Percentiles rank a stretch among this genome's conserved stretches.
Conservation (phyloP, 64 coral and sea anemone species). For the Porites lutea region DNA sequence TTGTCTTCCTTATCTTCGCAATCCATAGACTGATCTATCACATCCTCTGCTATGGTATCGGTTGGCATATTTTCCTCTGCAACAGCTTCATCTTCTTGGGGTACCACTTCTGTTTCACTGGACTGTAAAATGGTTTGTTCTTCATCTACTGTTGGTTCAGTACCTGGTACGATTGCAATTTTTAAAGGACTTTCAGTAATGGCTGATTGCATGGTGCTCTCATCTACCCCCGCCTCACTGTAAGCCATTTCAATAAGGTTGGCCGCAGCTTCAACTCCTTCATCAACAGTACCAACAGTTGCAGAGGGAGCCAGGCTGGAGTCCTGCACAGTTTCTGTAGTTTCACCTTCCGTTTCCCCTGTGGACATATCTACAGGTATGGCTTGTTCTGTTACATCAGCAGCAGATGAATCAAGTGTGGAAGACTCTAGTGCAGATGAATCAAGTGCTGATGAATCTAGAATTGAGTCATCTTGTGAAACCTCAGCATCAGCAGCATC, state of each 20-base stretch:
- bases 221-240: conserved; percentile 26
- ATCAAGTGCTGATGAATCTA: neutral
- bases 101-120: neutral
- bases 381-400: neutral
- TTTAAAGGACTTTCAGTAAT: neutral
- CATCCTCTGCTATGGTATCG: neutral
- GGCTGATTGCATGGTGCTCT: neutral
- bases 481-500: neutral
- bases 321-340: neutral
- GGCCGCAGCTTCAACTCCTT: conserved; percentile 44
- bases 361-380: neutral
- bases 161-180: conserved; percentile 26
- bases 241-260: conserved; percentile 59
- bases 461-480: neutral
- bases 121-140: neutral
- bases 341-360: neutral
- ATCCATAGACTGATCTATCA: neutral
- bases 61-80: neutral
- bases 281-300: neutral
- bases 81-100: neutral
- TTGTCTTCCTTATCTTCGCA: neutral
- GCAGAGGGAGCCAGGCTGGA: neutral
- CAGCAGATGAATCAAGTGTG: neutral
- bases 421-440: neutral
- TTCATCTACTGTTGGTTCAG: neutral